Evolutionary conservation across 2,888 invertebrate species (phyloP).

Genomic region (Dioctria rufipes): DNA sequence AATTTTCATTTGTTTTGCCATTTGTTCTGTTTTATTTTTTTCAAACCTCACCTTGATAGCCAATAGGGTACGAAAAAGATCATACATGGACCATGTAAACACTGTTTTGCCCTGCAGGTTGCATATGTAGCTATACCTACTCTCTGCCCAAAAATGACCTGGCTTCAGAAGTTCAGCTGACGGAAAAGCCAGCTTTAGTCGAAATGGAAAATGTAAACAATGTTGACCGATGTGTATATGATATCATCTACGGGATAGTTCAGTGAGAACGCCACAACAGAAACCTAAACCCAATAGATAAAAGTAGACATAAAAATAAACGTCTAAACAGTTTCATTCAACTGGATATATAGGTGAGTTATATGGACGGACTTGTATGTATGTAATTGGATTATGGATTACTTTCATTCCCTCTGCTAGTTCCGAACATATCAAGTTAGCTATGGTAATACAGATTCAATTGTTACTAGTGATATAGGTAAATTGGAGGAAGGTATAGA

Average conservation of each 20-base stretch:
- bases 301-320: constrained; percentile 13
- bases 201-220: constrained; percentile 27
- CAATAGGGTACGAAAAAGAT: no score
- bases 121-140: no score
- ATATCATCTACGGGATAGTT: not conserved
- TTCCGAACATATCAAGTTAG: constrained; percentile 18
- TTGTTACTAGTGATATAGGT: not conserved
- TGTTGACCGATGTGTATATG: constrained; percentile 15
- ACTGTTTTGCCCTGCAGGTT: no score
- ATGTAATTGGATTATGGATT: constrained; percentile 46
- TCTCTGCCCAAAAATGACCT: no score
- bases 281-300: not conserved
- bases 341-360: no score
- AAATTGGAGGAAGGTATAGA: not conserved
- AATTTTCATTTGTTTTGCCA: no score
- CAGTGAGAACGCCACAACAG: not conserved
- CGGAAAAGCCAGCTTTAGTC: not conserved
- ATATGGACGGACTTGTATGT: not conserved
- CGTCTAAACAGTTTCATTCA: constrained; percentile 36
- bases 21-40: no score
- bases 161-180: no score
- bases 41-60: no score
- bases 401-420: constrained; percentile 32
- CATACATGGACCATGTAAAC: no score
- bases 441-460: constrained; percentile 26